phyloP scores from a whole-genome alignment of 2,113 vertebrate genomes.

The Microcebus tavaratra region DNA sequence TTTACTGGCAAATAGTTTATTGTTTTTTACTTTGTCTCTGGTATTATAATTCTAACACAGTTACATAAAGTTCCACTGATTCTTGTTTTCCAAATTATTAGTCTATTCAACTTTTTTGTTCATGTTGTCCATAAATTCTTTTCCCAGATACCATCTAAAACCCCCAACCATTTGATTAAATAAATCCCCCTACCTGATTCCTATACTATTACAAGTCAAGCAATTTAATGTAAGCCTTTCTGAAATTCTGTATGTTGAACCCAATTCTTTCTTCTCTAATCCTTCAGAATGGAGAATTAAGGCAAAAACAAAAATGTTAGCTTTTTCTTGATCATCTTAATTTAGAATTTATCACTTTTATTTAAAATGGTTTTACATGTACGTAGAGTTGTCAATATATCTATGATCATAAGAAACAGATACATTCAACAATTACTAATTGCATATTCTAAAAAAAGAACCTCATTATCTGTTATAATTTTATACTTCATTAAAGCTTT shows the following conservation, averaged over 20 bases:
- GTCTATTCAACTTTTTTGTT: neutral
- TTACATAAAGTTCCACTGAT: neutral
- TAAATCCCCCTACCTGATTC: neutral
- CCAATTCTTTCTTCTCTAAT: neutral
- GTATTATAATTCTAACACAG: neutral
- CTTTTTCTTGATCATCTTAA: constrained; percentile 54
- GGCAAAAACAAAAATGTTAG: neutral
- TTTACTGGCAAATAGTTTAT: neutral
- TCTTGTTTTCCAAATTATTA: neutral
- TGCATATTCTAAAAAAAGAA: constrained; percentile 67
- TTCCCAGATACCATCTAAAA: neutral
- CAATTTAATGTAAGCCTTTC: neutral
- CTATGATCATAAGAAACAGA: constrained; percentile 65
- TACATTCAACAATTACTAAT: constrained; percentile 73
- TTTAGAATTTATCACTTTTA: constrained; percentile 46
- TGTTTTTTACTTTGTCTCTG: neutral
- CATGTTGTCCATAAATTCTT: neutral
- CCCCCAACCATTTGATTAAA: neutral
- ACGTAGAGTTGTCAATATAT: constrained; percentile 47
- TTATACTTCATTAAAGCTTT: constrained; percentile 70
- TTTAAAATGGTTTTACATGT: constrained; percentile 58
- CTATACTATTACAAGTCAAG: neutral
- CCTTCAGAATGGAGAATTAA: constrained; percentile 5
- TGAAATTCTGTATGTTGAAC: neutral
- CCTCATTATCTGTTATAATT: constrained; percentile 81